Evolutionary conservation across 2,113 vertebrate species (phyloP).

Genomic region (Eubucco bourcierii): DNA sequence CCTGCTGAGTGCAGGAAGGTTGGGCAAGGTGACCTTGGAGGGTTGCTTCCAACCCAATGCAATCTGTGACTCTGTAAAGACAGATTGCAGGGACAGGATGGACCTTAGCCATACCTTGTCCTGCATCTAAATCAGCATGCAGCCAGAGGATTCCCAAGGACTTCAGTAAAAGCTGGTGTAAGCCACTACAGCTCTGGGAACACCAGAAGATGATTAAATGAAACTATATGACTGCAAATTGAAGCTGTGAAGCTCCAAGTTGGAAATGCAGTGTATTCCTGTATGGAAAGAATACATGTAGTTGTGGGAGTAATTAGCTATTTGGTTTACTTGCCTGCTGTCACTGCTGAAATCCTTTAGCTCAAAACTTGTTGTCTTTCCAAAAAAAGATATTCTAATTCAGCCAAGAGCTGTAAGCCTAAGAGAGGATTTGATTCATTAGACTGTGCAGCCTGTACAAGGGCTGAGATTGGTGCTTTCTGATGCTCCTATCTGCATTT

Average conservation of each 20-base stretch:
- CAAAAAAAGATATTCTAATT: background rate
- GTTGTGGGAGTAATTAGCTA: background rate
- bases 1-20: too few relatives aligned
- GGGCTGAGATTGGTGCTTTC: background rate
- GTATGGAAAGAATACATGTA: background rate
- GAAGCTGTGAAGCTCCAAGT: background rate
- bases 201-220: background rate
- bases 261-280: background rate
- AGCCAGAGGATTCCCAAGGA: background rate
- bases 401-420: background rate
- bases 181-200: background rate
- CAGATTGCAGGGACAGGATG: background rate
- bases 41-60: too few relatives aligned
- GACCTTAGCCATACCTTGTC: background rate
- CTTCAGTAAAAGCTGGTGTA: background rate
- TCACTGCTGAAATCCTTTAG: background rate
- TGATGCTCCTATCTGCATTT: background rate
- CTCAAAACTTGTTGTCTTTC: conserved; percentile 12
- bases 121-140: fast-evolving
- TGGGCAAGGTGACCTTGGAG: too few relatives aligned
- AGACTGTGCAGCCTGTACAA: background rate
- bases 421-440: background rate
- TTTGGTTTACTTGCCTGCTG: conserved; percentile 7
- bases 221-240: background rate
- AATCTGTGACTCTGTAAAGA: background rate